These are phyloP conservation scores for Dendroctonus ponderosae DNA, from an alignment of 1,140 invertebrate species.

Conservation along the genomic window DNA sequence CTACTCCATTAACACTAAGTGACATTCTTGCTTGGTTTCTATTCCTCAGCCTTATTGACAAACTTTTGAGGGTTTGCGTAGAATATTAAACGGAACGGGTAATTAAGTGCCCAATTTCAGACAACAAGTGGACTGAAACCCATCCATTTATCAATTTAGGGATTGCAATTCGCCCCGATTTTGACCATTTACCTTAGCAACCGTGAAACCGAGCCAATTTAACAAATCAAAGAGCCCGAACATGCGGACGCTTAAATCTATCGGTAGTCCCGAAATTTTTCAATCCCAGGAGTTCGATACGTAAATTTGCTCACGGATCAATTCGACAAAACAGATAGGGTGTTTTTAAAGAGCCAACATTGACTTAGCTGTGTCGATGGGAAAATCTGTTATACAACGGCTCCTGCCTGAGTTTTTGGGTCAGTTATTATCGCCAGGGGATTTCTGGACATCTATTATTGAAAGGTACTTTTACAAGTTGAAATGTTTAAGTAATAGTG, in stretches of 20 bases:
- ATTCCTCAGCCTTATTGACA: neutral
- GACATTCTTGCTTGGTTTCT: neutral
- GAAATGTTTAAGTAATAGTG: no score
- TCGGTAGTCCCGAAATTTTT: constrained; percentile 29
- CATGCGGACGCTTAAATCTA: constrained; percentile 19
- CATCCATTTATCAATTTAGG: constrained; percentile 15
- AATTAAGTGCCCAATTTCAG: neutral
- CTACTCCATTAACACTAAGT: neutral
- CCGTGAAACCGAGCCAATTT: constrained; percentile 26
- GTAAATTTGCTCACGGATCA: constrained; percentile 29
- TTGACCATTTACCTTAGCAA: constrained; percentile 28
- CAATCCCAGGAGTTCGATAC: constrained; percentile 10
- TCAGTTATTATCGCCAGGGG: constrained; percentile 9
- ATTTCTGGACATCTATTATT: no score
- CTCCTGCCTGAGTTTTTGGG: constrained; percentile 2
- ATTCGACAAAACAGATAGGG: constrained; percentile 17
- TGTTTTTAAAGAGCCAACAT: constrained; percentile 23
- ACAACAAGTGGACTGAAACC: neutral
- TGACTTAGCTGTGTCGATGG: constrained; percentile 9
- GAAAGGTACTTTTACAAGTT: no score
- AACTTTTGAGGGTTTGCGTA: neutral
- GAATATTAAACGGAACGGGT: neutral
- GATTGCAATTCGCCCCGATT: constrained; percentile 11
- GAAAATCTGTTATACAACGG: constrained; percentile 1
- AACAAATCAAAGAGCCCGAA: constrained; percentile 24